A percentile compares a stretch with the other conserved stretches of the same genome.
These are phyloP conservation scores for Pissodes strobi DNA, from an alignment of 1,140 invertebrate species.

Conservation along the genomic window DNA sequence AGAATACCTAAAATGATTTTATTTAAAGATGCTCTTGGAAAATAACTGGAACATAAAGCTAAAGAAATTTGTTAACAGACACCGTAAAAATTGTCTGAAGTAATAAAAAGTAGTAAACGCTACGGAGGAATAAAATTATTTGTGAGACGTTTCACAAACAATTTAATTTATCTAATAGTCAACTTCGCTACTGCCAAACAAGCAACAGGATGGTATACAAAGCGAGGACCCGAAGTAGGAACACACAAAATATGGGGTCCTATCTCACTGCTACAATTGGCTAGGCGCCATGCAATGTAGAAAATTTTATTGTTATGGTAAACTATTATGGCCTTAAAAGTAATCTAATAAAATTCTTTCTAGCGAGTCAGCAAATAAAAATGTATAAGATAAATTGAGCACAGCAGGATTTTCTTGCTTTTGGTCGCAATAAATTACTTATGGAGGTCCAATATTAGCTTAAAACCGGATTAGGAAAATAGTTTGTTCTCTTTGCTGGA, in stretches of 20 bases:
- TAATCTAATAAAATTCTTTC: constrained; percentile 40
- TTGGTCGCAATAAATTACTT: constrained; percentile 9
- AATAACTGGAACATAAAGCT: no score
- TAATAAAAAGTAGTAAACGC: no score
- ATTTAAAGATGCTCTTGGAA: no score
- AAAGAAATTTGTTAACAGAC: no score
- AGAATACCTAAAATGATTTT: no score
- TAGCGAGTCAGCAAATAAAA: constrained; percentile 35
- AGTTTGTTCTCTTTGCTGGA: no score
- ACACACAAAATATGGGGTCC: constrained; percentile 17
- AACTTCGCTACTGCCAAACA: constrained; percentile 7
- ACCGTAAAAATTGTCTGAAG: no score
- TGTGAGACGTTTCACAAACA: no score
- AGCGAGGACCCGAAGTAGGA: neutral
- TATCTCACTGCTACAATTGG: constrained; percentile 35
- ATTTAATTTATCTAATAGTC: no score
- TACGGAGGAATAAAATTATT: no score
- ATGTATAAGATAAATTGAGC: constrained; percentile 31
- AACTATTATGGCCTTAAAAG: constrained; percentile 40
- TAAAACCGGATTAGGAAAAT: no score
- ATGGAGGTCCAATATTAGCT: neutral
- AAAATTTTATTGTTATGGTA: constrained; percentile 42
- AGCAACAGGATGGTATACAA: constrained; percentile 20
- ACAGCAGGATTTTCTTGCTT: constrained; percentile 16
- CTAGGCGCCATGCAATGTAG: constrained; percentile 32